Conservation (phyloP, 2,797 vertebrate species). For the Echiichthys vipera region DNA sequence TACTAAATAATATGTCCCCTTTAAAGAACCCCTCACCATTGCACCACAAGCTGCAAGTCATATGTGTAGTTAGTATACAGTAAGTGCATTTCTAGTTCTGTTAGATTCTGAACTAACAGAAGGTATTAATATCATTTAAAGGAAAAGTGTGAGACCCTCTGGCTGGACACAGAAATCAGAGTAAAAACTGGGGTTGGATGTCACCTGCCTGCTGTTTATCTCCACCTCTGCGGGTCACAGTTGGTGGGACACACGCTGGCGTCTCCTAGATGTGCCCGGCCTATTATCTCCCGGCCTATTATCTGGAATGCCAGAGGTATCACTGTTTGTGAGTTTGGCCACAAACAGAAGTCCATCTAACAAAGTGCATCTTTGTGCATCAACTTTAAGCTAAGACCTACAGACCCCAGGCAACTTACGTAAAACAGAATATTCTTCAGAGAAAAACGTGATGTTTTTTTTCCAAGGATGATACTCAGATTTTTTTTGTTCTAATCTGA, state of each 20-base stretch:
- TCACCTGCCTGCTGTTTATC: constrained; percentile 83
- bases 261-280: constrained; percentile 73
- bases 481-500: neutral
- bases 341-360: constrained; percentile 58
- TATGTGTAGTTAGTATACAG: too few relatives aligned
- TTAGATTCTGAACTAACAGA: constrained; percentile 45
- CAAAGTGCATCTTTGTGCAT: constrained; percentile 22
- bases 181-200: constrained; percentile 53
- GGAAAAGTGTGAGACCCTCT: constrained; percentile 57
- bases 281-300: constrained; percentile 83
- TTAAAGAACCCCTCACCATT: constrained; percentile 42
- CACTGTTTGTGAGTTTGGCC: constrained; percentile 71
- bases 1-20: too few relatives aligned
- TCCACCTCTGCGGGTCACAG: constrained; percentile 84
- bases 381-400: constrained; percentile 6
- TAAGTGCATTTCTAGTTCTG: constrained; percentile 2
- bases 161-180: constrained; percentile 68
- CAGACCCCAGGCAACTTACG: neutral
- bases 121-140: constrained; percentile 3
- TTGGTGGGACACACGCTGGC: constrained; percentile 81
- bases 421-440: neutral
- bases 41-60: constrained; percentile 13
- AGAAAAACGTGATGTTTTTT: neutral
- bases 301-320: constrained; percentile 87
- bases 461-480: neutral